A percentile compares a stretch with the other conserved stretches of the same genome.
Conservation (phyloP, 2,888 invertebrate genomes). For the Apodemia zela region DNA sequence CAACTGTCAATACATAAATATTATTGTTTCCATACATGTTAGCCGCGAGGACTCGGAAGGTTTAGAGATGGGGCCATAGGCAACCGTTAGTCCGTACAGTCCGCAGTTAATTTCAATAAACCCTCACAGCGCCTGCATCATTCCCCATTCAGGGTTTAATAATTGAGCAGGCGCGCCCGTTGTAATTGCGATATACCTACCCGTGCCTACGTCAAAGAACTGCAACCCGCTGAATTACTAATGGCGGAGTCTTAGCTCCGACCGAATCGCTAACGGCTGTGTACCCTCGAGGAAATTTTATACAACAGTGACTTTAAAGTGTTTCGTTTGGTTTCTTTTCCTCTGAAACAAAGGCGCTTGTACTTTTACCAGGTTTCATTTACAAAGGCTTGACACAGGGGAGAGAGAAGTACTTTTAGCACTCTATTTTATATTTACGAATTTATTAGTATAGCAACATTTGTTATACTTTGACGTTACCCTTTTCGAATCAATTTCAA, state of each 20-base stretch:
- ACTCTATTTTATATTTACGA: no score
- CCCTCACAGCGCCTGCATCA: slow-evolving; percentile 5
- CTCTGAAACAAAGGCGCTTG: no score
- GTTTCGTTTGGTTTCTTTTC: not conserved
- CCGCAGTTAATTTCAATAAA: not conserved
- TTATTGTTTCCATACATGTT: no score
- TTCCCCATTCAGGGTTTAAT: slow-evolving; percentile 9
- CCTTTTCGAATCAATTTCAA: no score
- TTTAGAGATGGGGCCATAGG: not conserved
- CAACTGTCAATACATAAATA: no score
- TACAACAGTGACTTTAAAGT: not conserved
- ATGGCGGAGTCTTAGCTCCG: not conserved
- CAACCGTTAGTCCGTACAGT: not conserved
- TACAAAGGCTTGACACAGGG: not conserved
- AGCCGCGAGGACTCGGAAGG: no score
- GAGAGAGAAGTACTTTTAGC: no score
- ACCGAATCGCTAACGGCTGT: slow-evolving; percentile 5
- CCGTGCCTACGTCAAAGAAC: not conserved
- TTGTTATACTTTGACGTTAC: no score
- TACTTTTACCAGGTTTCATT: not conserved
- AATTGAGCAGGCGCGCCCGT: not conserved
- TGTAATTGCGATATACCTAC: slow-evolving; percentile 5
- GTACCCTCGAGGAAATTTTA: not conserved
- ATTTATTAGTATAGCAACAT: no score
- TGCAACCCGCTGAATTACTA: slow-evolving; percentile 7